Percentiles rank a stretch among this genome's conserved stretches.
Evolutionary conservation across 2,888 invertebrate genomes (phyloP).

Genomic region (Candidula unifasciata): DNA sequence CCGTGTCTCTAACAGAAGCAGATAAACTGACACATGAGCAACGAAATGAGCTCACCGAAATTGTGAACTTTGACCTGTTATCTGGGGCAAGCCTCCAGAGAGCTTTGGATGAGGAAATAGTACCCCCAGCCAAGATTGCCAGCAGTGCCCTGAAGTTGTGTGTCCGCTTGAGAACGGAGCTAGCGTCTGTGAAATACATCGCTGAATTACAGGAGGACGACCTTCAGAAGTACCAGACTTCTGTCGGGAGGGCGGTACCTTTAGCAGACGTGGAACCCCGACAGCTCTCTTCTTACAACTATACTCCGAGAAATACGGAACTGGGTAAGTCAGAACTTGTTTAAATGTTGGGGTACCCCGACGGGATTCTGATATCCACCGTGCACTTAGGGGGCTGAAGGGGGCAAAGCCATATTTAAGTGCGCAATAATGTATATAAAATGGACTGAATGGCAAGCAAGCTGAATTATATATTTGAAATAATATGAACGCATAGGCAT

Average conservation of each 20-base stretch:
- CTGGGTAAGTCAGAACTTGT: constrained; percentile 52
- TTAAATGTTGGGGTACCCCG: too few relatives aligned
- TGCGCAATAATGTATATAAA: too few relatives aligned
- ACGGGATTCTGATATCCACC: too few relatives aligned
- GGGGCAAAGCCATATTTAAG: too few relatives aligned
- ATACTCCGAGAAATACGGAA: constrained; percentile 31
- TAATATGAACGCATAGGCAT: too few relatives aligned
- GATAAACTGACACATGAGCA: constrained; percentile 66
- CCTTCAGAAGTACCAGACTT: constrained; percentile 57
- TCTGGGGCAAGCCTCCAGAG: constrained; percentile 70
- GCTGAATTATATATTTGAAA: too few relatives aligned
- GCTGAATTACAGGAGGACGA: constrained; percentile 71
- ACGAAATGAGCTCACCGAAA: constrained; percentile 64
- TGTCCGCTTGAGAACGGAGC: constrained; percentile 66
- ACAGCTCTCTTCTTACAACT: constrained; percentile 29
- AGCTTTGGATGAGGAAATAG: constrained; percentile 71
- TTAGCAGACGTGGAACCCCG: constrained; percentile 51
- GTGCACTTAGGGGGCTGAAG: too few relatives aligned
- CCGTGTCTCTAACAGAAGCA: constrained; percentile 60
- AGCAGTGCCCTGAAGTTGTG: constrained; percentile 73
- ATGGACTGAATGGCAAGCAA: too few relatives aligned
- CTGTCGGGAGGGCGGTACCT: constrained; percentile 49
- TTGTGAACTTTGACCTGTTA: constrained; percentile 72
- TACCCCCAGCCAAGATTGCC: constrained; percentile 69
- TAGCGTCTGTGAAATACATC: constrained; percentile 69